Conservation (phyloP, 2,113 vertebrate genomes). For the Anolis sagrei region DNA sequence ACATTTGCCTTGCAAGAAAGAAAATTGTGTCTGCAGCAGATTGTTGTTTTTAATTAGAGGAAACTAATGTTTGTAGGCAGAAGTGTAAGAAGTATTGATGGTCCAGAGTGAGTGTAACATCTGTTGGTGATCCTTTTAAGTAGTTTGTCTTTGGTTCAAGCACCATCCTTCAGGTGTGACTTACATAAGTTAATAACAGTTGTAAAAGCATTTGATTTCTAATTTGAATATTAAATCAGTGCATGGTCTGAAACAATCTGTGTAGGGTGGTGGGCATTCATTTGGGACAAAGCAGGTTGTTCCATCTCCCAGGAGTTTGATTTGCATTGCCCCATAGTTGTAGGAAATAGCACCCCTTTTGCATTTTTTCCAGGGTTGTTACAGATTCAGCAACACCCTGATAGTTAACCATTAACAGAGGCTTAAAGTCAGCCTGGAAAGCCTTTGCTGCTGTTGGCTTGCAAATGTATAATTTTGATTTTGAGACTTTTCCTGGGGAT, state of each 20-base stretch:
- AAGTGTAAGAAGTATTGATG: conserved; percentile 1
- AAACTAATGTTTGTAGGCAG: conserved; percentile 29
- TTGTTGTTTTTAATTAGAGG: conserved; percentile 37
- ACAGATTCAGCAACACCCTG: too few species aligned
- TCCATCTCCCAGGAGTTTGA: too few species aligned
- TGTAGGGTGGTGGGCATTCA: neutral
- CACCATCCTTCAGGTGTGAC: neutral
- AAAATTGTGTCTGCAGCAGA: conserved; percentile 14
- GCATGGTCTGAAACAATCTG: neutral
- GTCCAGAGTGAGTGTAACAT: conserved; percentile 29
- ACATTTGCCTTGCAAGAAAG: conserved; percentile 4
- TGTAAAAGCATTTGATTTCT: neutral
- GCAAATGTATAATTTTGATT: too few species aligned
- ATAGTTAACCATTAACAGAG: too few species aligned
- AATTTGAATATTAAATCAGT: neutral
- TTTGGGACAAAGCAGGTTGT: neutral
- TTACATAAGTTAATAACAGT: neutral
- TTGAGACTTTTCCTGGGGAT: too few species aligned
- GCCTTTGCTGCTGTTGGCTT: too few species aligned
- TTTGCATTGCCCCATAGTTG: too few species aligned
- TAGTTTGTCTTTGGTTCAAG: neutral
- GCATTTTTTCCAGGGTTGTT: too few species aligned
- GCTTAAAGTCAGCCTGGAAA: too few species aligned
- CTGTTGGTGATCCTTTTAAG: neutral
- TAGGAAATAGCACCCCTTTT: too few species aligned